Base-by-base conservation (phyloP, 1,140 invertebrate genomes). In the Pachyrhynchus sulphureomaculatus region DNA sequence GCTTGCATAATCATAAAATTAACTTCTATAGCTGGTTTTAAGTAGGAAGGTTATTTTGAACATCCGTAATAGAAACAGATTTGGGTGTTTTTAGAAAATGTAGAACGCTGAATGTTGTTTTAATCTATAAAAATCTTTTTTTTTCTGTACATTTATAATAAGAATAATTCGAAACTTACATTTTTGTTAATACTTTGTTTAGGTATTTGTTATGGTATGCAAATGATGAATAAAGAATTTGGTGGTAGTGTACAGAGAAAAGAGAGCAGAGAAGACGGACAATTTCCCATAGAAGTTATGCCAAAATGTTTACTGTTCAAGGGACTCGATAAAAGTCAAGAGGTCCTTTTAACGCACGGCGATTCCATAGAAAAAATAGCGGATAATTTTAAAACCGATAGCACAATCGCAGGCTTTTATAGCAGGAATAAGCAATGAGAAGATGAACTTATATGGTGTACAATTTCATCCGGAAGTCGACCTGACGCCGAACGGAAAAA, bases 151-250 rank as follows among this genome's bases (percentile, higher is more conserved):
- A n/a, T n/a, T n/a, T n/a, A n/a, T n/a, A n/a, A n/a, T n/a, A n/a
- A n/a, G n/a, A n/a, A n/a, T n/a, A n/a, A n/a, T n/a, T n/a, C n/a
- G n/a, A n/a, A n/a, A n/a, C n/a, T n/a, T n/a, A n/a, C n/a, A n/a
- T n/a, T n/a, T n/a, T n/a, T n/a, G n/a, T 56, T 53, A 17, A 42
- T 39, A 21, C 10, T 26, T 56, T 62, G 48, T 65, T 56, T 68
- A 86, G 91, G 91, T 65, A 99, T 99, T 72, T 99, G 97, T 79
- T 99, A 99, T 82, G 97, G 97, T 36, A 95, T 99, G 90, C 96
- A 99, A 82, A 91, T 99, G 88, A 87, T 99, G 79, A 99, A 99
- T 77, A 98, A 98, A 80, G 93, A 97, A 77, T 98, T 96, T 77
- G 93, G 93, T 8, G 97, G 97, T n/a, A 88, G 87, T 3, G 93